Evolutionary conservation across 2,888 invertebrate species (phyloP), one percentile per base, ranked within the genome.

Genomic region (Myopa testacea): DNA sequence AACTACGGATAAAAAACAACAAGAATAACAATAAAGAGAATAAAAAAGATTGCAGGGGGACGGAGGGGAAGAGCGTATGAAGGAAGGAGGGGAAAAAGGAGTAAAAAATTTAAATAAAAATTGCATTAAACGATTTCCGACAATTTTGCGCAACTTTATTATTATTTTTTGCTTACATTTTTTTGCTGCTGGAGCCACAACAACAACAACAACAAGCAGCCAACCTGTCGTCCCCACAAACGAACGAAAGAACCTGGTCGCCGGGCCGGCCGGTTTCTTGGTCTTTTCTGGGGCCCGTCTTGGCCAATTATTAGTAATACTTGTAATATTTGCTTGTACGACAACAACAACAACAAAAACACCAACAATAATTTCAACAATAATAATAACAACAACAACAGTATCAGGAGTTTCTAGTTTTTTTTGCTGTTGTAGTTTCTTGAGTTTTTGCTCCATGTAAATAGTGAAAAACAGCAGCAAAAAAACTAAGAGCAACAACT

Each of bases 51-150:
- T n/a, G 50, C 50, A 50, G 50, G 50, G 12, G 50, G 50, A 50
- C 50, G 50, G 50, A 50, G 7, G 6, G 50, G 50, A 8, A 12
- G 50, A n/a, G n/a, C n/a, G n/a, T n/a, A n/a, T n/a, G n/a, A n/a
- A n/a, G n/a, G n/a, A n/a, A n/a, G n/a, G n/a, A 6, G 50, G 7
- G 50, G 50, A 19, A 50, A 8, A 3, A 37, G 26, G 7, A 55
- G 55, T 34, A 37, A 40, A 38, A 79, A 78, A 79, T 79, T 73
- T 76, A 73, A 78, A 78, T 76, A 79, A 70, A 79, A 78, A 74
- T 14, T 69, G n/a, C 65, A 77, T 80, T 81, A 65, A 71, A 69
- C 80, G 75, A 78, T 79, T 79, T 78, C 80, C 80, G 81, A 80
- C 80, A 80, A 82, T 81, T 80, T 82, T 70, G 69, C 74, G 50